Conservation (phyloP, 1,140 invertebrate species). For the Meloidogyne floridensis region DNA sequence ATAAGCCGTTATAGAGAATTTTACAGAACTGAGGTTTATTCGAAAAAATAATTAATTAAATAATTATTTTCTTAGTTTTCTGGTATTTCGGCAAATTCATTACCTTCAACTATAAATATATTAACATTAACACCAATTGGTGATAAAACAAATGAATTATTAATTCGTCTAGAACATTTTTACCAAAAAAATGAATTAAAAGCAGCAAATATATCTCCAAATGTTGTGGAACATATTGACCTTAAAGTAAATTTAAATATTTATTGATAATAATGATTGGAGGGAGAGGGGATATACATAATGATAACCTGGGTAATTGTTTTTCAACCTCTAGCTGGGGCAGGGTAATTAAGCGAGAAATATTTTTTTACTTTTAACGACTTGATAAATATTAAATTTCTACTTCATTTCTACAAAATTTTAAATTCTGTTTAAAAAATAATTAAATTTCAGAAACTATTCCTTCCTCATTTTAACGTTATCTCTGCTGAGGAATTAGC, state of each 20-base stretch:
- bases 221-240: constrained; percentile 51
- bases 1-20: constrained; percentile 27
- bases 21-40: constrained; percentile 35
- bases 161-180: constrained; percentile 84
- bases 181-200: constrained; percentile 77
- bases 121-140: constrained; percentile 79
- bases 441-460: constrained; percentile 26
- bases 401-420: too few species aligned
- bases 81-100: constrained; percentile 54
- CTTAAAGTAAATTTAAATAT: background rate
- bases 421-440: background rate
- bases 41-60: background rate
- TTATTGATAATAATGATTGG: too few species aligned
- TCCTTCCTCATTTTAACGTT: constrained; percentile 26
- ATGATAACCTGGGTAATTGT: too few species aligned
- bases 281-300: too few species aligned
- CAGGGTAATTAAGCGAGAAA: too few species aligned
- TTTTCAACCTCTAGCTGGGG: too few species aligned
- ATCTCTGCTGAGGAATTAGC: constrained; percentile 21
- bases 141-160: constrained; percentile 70
- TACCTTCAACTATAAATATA: constrained; percentile 82
- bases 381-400: too few species aligned
- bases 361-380: too few species aligned
- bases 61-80: constrained; percentile 45
- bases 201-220: constrained; percentile 67